Conservation (phyloP, 2,113 vertebrate genomes). For the Cyanocitta stelleri region DNA sequence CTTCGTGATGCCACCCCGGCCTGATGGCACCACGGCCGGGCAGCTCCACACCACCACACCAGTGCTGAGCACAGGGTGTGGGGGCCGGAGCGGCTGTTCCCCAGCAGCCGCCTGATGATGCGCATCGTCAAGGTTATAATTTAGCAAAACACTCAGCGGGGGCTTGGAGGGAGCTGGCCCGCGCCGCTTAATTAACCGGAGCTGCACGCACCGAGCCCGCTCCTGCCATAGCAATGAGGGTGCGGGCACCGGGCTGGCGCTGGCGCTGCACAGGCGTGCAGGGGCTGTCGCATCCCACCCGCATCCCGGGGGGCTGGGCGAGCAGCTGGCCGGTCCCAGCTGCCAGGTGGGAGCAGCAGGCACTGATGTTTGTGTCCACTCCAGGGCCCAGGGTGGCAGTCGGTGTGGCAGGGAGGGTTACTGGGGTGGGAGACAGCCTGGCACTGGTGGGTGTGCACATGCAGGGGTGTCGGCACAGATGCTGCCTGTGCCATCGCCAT, state of each 20-base stretch:
- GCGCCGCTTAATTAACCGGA: neutral
- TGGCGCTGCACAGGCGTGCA: rapidly evolving
- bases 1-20: rapidly evolving
- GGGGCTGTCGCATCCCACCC: rapidly evolving
- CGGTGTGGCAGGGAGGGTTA: rapidly evolving
- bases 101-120: neutral
- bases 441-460: rapidly evolving
- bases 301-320: rapidly evolving
- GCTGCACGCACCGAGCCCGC: neutral
- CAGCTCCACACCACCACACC: neutral
- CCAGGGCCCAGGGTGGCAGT: neutral
- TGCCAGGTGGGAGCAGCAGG: neutral
- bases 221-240: constrained; percentile 37
- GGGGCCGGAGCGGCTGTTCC: neutral
- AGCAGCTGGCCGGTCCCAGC: neutral
- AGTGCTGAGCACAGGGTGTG: rapidly evolving
- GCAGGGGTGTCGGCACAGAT: neutral
- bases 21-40: rapidly evolving
- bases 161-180: neutral
- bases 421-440: neutral
- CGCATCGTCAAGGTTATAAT: constrained; percentile 38
- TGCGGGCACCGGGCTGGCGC: rapidly evolving
- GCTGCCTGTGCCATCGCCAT: rapidly evolving
- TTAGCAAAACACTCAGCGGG: constrained; percentile 12
- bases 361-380: neutral